phyloP scores from a whole-genome alignment of 92 coral and sea anemone genomes.

The Bergia puertoricense region DNA sequence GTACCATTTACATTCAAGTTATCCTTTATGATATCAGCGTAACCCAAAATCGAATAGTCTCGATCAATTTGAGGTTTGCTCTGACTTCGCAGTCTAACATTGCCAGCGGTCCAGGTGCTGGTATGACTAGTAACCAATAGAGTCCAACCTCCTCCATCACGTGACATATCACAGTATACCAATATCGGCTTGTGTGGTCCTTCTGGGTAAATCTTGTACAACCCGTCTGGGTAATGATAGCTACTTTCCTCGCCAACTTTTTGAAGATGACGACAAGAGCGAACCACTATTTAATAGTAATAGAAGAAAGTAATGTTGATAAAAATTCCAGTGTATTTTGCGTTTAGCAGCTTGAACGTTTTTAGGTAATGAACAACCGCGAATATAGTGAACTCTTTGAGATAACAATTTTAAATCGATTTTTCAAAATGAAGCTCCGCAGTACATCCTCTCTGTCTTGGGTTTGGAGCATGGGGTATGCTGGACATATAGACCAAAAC shows the following conservation, averaged over 20 bases:
- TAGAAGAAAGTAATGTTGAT: background rate
- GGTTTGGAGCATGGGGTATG: too few relatives aligned
- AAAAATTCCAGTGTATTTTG: too few relatives aligned
- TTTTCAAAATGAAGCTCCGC: too few relatives aligned
- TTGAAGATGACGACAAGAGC: constrained; percentile 41
- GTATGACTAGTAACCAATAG: constrained; percentile 52
- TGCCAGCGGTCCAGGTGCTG: constrained; percentile 33
- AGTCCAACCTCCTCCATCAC: constrained; percentile 60
- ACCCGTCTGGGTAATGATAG: constrained; percentile 37
- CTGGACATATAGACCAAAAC: too few relatives aligned
- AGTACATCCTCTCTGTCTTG: too few relatives aligned
- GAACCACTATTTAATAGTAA: constrained; percentile 1
- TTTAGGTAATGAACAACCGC: too few relatives aligned
- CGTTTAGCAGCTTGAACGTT: background rate
- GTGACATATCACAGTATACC: constrained; percentile 55
- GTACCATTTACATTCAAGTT: constrained; percentile 21
- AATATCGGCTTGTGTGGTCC: background rate
- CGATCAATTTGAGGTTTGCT: constrained; percentile 6
- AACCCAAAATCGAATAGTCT: constrained; percentile 42
- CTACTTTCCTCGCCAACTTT: constrained; percentile 6
- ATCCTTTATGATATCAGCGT: constrained; percentile 49
- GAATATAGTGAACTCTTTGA: too few relatives aligned
- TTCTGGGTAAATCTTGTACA: constrained; percentile 42
- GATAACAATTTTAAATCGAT: too few relatives aligned
- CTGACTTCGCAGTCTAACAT: constrained; percentile 20